Percentiles rank a stretch among this genome's conserved stretches.
phyloP scores from a whole-genome alignment of 1,140 invertebrate species.

The Ooceraea biroi region DNA sequence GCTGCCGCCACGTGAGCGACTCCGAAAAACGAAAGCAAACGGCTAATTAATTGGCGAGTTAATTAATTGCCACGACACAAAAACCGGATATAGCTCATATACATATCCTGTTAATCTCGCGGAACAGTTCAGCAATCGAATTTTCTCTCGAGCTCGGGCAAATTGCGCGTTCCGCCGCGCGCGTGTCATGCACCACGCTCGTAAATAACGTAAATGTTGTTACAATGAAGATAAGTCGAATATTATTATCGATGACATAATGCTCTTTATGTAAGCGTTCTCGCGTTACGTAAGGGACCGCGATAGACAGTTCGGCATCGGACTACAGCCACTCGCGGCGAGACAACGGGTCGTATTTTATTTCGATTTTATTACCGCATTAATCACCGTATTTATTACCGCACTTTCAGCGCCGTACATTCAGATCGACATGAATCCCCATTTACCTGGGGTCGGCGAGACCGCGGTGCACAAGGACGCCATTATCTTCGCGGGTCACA shows the following conservation, averaged over 20 bases:
- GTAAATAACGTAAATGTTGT: not conserved
- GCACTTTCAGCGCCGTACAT: slow-evolving; percentile 90
- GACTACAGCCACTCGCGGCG: not conserved
- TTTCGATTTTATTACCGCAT: too few relatives aligned
- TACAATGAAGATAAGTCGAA: not conserved
- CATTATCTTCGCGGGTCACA: slow-evolving; percentile 96
- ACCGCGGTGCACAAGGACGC: slow-evolving; percentile 94
- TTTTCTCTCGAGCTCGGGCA: not conserved
- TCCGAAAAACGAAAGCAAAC: not conserved
- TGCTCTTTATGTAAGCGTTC: slow-evolving; percentile 30
- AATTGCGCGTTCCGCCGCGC: not conserved
- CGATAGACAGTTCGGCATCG: not conserved
- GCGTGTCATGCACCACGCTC: not conserved
- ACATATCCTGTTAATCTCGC: not conserved
- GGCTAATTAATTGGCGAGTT: not conserved
- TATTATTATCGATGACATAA: slow-evolving; percentile 35
- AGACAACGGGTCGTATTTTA: not conserved
- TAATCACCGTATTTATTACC: not conserved
- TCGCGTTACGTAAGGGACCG: slow-evolving; percentile 2
- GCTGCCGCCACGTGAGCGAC: not conserved
- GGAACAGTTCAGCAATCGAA: not conserved
- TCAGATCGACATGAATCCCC: slow-evolving; percentile 95
- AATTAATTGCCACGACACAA: too few relatives aligned
- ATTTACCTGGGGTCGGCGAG: slow-evolving; percentile 89
- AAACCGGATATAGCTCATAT: too few relatives aligned